Conservation (phyloP, 1,140 invertebrate species). For the Drosophila lowei region DNA sequence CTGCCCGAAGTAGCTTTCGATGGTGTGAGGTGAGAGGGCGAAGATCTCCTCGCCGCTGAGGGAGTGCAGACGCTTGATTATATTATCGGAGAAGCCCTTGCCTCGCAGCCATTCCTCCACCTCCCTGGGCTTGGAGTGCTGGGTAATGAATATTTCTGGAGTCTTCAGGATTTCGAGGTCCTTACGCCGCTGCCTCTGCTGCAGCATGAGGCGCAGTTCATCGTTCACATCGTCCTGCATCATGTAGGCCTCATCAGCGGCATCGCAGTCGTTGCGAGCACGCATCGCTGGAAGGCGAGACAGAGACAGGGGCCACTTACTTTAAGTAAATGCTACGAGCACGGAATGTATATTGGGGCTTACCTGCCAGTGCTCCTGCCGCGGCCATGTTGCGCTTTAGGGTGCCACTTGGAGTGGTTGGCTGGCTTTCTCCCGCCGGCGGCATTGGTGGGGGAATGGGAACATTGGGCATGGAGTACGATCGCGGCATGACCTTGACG, state of each 20-base stretch:
- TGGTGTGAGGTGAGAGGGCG: constrained; percentile 85
- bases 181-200: constrained; percentile 84
- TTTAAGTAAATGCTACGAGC: too few species aligned
- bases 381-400: constrained; percentile 66
- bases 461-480: constrained; percentile 77
- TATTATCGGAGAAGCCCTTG: constrained; percentile 89
- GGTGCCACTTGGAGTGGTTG: constrained; percentile 63
- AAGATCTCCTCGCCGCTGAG: constrained; percentile 89
- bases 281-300: constrained; percentile 50
- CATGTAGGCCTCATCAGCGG: constrained; percentile 55
- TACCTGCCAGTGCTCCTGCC: constrained; percentile 60
- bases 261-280: constrained; percentile 68
- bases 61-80: constrained; percentile 86
- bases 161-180: constrained; percentile 87
- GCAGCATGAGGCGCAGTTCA: constrained; percentile 87
- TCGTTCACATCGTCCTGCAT: constrained; percentile 86
- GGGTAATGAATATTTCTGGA: constrained; percentile 89
- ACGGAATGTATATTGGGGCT: not conserved
- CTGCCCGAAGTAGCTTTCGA: constrained; percentile 88
- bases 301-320: too few species aligned
- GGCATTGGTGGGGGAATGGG: constrained; percentile 79
- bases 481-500: constrained; percentile 60
- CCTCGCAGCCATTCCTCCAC: constrained; percentile 89
- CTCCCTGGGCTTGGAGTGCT: constrained; percentile 86
- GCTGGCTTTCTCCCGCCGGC: constrained; percentile 71